Evolutionary conservation across 2,888 invertebrate genomes (phyloP).

Genomic region (Rotaria magnacalcarata): DNA sequence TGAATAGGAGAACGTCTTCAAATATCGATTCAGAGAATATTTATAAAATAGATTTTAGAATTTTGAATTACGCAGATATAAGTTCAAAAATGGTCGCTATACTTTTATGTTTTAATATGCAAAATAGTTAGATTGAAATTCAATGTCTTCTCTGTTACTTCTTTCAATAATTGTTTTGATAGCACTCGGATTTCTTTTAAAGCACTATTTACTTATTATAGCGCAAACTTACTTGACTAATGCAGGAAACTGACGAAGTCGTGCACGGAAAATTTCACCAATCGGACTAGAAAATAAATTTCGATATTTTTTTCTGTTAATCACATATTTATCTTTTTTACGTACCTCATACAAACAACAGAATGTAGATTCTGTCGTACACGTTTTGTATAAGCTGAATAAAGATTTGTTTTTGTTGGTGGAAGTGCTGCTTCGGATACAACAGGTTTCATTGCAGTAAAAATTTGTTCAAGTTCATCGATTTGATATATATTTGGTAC

Average conservation of each 20-base stretch:
- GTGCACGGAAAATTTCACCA: constrained; percentile 59
- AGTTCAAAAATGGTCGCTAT: no score
- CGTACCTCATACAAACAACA: constrained; percentile 57
- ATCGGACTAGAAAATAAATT: constrained; percentile 61
- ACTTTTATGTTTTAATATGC: no score
- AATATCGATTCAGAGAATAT: no score
- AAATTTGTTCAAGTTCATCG: constrained; percentile 64
- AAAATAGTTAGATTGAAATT: no score
- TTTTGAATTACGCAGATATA: no score
- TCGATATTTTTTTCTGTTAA: not conserved
- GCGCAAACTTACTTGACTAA: constrained; percentile 52
- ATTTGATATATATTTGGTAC: constrained; percentile 60
- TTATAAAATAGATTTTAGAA: no score
- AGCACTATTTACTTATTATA: no score
- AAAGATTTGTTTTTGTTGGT: constrained; percentile 70
- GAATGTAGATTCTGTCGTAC: constrained; percentile 59
- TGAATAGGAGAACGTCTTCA: no score
- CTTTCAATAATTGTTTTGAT: no score
- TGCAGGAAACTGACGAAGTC: constrained; percentile 60
- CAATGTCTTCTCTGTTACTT: no score
- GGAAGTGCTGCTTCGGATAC: constrained; percentile 72
- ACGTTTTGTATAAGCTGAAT: constrained; percentile 58
- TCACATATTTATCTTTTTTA: constrained; percentile 56
- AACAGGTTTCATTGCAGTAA: constrained; percentile 69
- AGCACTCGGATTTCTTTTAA: no score